phyloP scores from a whole-genome alignment of 2,888 invertebrate species.

The Drosophila aldrichi region DNA sequence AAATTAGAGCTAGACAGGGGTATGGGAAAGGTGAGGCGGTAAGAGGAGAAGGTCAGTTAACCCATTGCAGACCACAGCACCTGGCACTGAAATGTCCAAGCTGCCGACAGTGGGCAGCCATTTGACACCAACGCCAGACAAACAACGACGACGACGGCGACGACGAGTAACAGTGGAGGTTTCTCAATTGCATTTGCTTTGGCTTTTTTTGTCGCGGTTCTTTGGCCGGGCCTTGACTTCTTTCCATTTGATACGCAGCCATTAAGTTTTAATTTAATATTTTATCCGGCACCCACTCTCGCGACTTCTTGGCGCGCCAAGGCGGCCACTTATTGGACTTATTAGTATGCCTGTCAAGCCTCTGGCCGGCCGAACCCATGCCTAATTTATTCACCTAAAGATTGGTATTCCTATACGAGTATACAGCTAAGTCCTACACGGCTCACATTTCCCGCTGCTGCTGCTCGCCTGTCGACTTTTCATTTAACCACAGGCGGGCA shows the following conservation, averaged over 20 bases:
- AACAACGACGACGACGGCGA: neutral
- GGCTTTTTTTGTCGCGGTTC: conserved; percentile 54
- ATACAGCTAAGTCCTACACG: conserved; percentile 51
- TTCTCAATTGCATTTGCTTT: conserved; percentile 54
- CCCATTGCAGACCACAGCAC: conserved; percentile 42
- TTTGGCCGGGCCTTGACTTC: conserved; percentile 75
- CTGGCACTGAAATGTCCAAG: conserved; percentile 40
- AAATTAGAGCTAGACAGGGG: conserved; percentile 53
- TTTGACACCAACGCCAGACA: conserved; percentile 66
- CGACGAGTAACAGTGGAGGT: conserved; percentile 6
- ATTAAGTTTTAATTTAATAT: conserved; percentile 71
- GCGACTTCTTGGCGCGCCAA: conserved; percentile 2
- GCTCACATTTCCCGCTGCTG: conserved; percentile 35
- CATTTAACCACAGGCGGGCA: conserved; percentile 17
- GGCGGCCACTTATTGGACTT: conserved; percentile 41
- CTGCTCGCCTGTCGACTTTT: conserved; percentile 29
- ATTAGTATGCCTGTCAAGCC: conserved; percentile 70
- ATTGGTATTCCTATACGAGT: conserved; percentile 1
- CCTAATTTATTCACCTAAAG: conserved; percentile 68
- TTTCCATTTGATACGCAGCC: conserved; percentile 62
- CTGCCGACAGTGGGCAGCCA: conserved; percentile 55
- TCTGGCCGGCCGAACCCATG: conserved; percentile 39
- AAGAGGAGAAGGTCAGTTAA: conserved; percentile 49
- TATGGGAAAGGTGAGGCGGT: neutral
- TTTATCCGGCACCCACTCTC: conserved; percentile 37